phyloP scores from a whole-genome alignment of 2,888 invertebrate species.

The Polylopha cassiicola region DNA sequence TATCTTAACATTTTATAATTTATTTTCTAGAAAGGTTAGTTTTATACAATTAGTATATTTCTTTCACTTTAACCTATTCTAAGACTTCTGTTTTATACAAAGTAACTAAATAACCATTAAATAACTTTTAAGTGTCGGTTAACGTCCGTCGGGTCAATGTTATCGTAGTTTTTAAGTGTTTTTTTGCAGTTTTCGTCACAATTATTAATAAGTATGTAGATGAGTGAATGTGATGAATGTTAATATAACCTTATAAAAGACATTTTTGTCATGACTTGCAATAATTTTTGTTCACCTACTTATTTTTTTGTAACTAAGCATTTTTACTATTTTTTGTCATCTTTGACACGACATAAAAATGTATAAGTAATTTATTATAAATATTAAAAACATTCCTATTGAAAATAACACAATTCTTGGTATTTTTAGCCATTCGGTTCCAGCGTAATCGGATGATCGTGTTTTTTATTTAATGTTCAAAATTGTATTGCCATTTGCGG shows the following conservation, averaged over 20 bases:
- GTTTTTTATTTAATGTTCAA: slow-evolving; percentile 67
- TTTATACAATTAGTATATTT: not conserved
- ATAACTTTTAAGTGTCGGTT: slow-evolving; percentile 23
- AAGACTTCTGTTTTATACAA: slow-evolving; percentile 13
- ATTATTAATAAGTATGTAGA: slow-evolving; percentile 24
- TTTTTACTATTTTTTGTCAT: too few species aligned
- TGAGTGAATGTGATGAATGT: too few species aligned
- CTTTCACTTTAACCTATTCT: slow-evolving; percentile 10
- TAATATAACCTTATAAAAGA: too few species aligned
- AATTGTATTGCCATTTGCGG: slow-evolving; percentile 71
- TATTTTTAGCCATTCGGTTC: slow-evolving; percentile 3
- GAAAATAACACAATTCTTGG: slow-evolving; percentile 1
- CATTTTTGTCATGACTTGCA: too few species aligned
- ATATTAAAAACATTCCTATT: too few species aligned
- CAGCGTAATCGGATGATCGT: slow-evolving; percentile 25
- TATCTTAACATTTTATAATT: too few species aligned
- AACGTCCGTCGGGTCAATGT: slow-evolving; percentile 37
- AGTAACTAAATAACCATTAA: slow-evolving; percentile 22
- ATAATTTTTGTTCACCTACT: not conserved
- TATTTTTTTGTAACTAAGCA: too few species aligned
- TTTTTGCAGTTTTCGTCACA: slow-evolving; percentile 33
- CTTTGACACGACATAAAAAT: not conserved
- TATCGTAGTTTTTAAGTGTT: slow-evolving; percentile 33
- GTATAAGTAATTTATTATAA: too few species aligned
- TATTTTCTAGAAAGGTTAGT: too few species aligned